phyloP scores from a whole-genome alignment of 1,140 invertebrate species.

The Sycophaga agraensis region DNA sequence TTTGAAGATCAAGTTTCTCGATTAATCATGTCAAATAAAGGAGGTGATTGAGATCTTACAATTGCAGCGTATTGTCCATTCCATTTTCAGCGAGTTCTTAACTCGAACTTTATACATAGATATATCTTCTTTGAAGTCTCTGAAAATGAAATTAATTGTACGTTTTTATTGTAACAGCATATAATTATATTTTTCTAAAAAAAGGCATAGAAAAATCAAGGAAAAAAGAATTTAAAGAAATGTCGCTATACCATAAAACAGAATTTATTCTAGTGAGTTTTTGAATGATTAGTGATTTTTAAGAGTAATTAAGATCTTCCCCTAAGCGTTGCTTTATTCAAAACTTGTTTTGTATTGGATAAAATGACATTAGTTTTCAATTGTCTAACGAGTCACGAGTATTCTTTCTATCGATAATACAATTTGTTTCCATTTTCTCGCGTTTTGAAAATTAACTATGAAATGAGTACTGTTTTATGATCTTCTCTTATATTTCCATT shows the following conservation, averaged over 20 bases:
- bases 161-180: conserved; percentile 14
- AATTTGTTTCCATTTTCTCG: not conserved
- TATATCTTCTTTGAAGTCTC: conserved; percentile 1
- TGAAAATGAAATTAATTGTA: conserved; percentile 18
- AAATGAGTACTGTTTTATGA: conserved; percentile 1
- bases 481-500: not conserved
- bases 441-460: not conserved
- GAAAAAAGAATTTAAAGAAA: conserved; percentile 15
- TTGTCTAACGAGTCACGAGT: too few relatives aligned
- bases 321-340: not conserved
- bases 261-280: conserved; percentile 13
- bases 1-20: conserved; percentile 22
- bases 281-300: not conserved
- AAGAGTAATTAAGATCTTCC: conserved; percentile 16
- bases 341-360: conserved; percentile 17
- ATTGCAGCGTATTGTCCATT: not conserved
- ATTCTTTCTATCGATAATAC: not conserved
- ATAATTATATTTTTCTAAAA: conserved; percentile 30
- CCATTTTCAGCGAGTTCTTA: conserved; percentile 15
- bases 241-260: conserved; percentile 6
- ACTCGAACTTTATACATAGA: not conserved
- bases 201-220: conserved; percentile 16
- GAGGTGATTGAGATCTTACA: conserved; percentile 5
- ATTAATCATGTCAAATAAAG: conserved; percentile 18
- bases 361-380: conserved; percentile 10